Base-by-base conservation (phyloP, 2,888 invertebrate species). In the Phlogophora meticulosa region DNA sequence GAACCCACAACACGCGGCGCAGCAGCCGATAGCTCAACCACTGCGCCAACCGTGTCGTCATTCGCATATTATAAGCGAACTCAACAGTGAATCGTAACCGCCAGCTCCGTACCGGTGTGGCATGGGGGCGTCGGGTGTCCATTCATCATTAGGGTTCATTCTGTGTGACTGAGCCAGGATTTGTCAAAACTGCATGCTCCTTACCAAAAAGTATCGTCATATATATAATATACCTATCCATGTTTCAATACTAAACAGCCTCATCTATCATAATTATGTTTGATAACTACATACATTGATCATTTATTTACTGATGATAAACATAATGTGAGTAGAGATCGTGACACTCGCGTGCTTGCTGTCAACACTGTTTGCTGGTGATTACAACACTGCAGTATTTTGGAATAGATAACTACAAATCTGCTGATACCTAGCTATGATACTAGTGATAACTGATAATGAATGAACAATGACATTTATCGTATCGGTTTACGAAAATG, bases 371-470 rank as follows among this genome's bases (percentile, higher is more conserved):
- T 45, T 53, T 38, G 20, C n/a, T 38, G 40, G 10, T 68, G 56
- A 74, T 74, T 34, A 57, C 34, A 58, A 15, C 61, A 53, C 7
- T 72, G 57, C 65, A 58, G 48, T 45, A 67, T 49, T 66, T 66
- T 59, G 24, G 13, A 36, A 13, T 38, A 28, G 53, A 66, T 73
- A 67, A 45, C 28, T n/a, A 20, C 1, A 42, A 52, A 59, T 59
- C 67, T 53, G 46, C 36, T 42, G 66, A 72, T 65, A 53, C 38
- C 20, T 53, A 43, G 17, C 28, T 28, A 28, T 28, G 64, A 64
- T 59, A 59, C 13, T 15, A n/a, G 11, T 58, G 57, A 72, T 72
- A 55, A 55, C 17, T 34, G 52, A 72, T 72, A 48, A 45, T 32
- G 42, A 28, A 52, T 72, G 52, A 65, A 28, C 45, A 52, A 17